These are phyloP conservation scores for Leptatherina wallacei DNA, from an alignment of 2,797 vertebrate species.

Conservation along the genomic window DNA sequence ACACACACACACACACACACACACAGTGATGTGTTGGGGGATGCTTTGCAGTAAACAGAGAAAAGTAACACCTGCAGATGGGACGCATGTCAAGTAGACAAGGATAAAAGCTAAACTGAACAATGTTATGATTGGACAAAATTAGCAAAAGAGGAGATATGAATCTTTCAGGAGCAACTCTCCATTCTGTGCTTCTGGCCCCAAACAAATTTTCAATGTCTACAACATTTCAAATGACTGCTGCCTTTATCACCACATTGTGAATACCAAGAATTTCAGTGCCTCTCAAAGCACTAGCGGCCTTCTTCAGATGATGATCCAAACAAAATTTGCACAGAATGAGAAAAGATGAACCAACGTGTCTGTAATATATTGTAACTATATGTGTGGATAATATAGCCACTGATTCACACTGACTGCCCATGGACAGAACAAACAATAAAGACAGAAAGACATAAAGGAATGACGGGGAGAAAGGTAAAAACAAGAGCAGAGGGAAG, in stretches of 20 bases:
- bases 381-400: constrained; percentile 65
- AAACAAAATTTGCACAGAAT: constrained; percentile 66
- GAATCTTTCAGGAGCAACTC: constrained; percentile 41
- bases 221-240: constrained; percentile 47
- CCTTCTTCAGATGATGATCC: constrained; percentile 78
- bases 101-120: constrained; percentile 26
- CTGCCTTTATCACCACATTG: constrained; percentile 53
- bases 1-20: neutral
- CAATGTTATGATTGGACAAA: neutral
- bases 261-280: constrained; percentile 48
- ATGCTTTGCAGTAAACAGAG: neutral
- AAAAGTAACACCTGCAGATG: constrained; percentile 8
- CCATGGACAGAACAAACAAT: constrained; percentile 57
- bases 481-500: constrained; percentile 76
- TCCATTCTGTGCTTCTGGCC: constrained; percentile 33
- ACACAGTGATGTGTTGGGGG: neutral
- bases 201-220: constrained; percentile 24
- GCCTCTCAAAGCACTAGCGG: constrained; percentile 51
- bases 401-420: constrained; percentile 68
- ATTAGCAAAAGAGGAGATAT: constrained; percentile 24
- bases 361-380: constrained; percentile 55
- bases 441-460: constrained; percentile 48
- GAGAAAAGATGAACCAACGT: constrained; percentile 60
- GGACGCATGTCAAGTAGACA: constrained; percentile 24
- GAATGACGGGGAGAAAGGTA: constrained; percentile 42